Conservation (phyloP, 2,888 invertebrate species). For the Ptychoptera contaminata region DNA sequence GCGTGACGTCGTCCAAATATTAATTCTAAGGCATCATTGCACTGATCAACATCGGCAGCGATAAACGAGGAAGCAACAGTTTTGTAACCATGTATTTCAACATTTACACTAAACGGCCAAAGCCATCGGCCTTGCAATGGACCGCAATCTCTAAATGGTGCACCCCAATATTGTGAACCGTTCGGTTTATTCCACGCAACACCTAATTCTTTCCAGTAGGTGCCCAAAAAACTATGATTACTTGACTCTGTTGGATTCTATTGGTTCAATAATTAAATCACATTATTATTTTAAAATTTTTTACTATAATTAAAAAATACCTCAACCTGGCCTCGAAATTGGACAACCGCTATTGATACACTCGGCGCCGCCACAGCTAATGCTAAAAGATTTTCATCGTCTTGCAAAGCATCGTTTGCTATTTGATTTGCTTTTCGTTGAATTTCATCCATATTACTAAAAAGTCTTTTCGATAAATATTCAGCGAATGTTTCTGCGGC, state of each 20-base stretch:
- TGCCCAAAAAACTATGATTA: constrained; percentile 27
- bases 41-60: constrained; percentile 48
- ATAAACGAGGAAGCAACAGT: constrained; percentile 46
- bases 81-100: constrained; percentile 29
- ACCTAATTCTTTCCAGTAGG: constrained; percentile 30
- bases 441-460: constrained; percentile 19
- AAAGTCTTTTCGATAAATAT: constrained; percentile 22
- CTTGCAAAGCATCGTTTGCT: constrained; percentile 26
- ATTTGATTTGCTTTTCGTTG: constrained; percentile 26
- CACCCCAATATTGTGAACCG: constrained; percentile 29
- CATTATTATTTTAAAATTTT: too few relatives aligned
- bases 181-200: constrained; percentile 30
- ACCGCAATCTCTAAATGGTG: constrained; percentile 31
- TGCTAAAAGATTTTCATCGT: constrained; percentile 30
- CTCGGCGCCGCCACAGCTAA: constrained; percentile 31
- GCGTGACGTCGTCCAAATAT: constrained; percentile 50
- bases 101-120: constrained; percentile 32
- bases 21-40: constrained; percentile 49
- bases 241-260: constrained; percentile 21
- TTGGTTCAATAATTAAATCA: background rate
- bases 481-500: constrained; percentile 29
- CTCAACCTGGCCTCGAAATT: constrained; percentile 30
- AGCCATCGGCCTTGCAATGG: constrained; percentile 29
- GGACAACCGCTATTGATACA: constrained; percentile 30
- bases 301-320: constrained; percentile 14